phyloP scores from a whole-genome alignment of 2,888 invertebrate species.

The Oxycera nigricornis region DNA sequence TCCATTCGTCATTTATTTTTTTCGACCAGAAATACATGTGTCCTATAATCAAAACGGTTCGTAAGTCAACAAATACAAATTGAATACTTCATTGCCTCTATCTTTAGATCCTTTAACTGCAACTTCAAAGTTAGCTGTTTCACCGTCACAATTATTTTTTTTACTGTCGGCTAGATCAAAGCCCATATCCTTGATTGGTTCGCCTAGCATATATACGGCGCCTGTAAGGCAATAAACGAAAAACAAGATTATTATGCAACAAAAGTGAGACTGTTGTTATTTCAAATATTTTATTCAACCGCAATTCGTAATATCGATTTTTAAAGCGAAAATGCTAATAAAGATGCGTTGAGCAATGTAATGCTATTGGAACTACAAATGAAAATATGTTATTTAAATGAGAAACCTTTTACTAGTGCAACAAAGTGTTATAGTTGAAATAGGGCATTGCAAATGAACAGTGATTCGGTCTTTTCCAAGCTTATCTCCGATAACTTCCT shows the following conservation, averaged over 20 bases:
- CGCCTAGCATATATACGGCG: constrained; percentile 72
- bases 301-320: too few relatives aligned
- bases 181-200: constrained; percentile 72
- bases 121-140: constrained; percentile 69
- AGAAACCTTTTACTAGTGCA: too few relatives aligned
- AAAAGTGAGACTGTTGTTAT: too few relatives aligned
- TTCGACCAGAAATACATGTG: constrained; percentile 69
- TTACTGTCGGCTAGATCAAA: constrained; percentile 68
- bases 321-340: too few relatives aligned
- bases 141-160: constrained; percentile 64
- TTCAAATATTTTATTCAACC: background rate
- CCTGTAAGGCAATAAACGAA: constrained; percentile 58
- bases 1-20: constrained; percentile 66
- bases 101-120: constrained; percentile 73
- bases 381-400: too few relatives aligned
- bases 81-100: constrained; percentile 61
- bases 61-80: background rate
- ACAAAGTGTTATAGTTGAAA: too few relatives aligned
- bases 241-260: background rate
- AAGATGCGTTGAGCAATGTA: too few relatives aligned
- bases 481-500: too few relatives aligned
- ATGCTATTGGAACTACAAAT: too few relatives aligned
- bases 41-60: background rate
- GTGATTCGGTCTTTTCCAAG: too few relatives aligned
- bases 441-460: too few relatives aligned